phyloP scores from a whole-genome alignment of 2,113 vertebrate species.

The Sphyrna mokarran region DNA sequence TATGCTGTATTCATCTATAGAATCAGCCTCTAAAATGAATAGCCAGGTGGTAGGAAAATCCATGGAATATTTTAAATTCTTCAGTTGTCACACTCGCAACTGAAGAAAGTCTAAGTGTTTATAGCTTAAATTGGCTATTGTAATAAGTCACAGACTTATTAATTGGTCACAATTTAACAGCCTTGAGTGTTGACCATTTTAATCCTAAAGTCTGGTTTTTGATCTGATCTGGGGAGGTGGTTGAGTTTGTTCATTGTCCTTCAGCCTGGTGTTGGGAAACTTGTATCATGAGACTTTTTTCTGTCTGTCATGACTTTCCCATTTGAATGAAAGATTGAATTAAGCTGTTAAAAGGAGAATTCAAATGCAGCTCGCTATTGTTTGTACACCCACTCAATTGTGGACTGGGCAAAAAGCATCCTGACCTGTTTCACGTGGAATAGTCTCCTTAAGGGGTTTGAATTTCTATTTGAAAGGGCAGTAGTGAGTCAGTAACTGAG shows the following conservation, averaged over 20 bases:
- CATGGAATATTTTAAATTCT: not conserved
- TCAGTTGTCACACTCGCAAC: too few relatives aligned
- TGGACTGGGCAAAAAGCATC: not conserved
- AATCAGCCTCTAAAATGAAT: not conserved
- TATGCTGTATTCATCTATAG: not conserved
- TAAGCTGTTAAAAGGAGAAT: not conserved
- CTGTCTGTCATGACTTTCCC: not conserved
- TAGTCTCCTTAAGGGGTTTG: not conserved
- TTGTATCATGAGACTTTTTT: not conserved
- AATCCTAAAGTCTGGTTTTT: not conserved
- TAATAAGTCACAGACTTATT: not conserved
- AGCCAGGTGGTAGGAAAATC: not conserved
- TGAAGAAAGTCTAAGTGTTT: not conserved
- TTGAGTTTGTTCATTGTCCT: not conserved
- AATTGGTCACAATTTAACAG: not conserved
- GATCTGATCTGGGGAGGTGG: not conserved
- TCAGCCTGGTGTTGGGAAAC: not conserved
- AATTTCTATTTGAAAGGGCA: slow-evolving; percentile 9
- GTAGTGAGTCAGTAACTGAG: slow-evolving; percentile 8
- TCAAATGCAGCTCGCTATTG: not conserved
- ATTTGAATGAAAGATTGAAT: not conserved
- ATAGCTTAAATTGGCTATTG: not conserved
- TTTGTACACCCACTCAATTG: not conserved
- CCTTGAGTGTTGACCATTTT: not conserved
- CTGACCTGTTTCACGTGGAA: not conserved